phyloP scores from a whole-genome alignment of 2,888 invertebrate species.

The Amorpha juglandis region DNA sequence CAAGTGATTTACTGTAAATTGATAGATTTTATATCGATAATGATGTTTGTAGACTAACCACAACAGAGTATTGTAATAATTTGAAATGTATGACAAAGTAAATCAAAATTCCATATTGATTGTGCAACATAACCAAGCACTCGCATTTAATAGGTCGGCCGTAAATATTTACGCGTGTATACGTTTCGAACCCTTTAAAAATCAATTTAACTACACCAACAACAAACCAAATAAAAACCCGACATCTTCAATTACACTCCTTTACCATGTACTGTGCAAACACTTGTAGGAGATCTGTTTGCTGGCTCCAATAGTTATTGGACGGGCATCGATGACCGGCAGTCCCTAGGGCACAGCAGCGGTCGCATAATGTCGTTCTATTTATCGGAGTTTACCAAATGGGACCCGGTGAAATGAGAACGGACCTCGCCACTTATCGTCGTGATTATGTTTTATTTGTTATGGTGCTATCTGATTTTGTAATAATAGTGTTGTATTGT shows the following conservation, averaged over 20 bases:
- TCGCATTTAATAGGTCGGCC: constrained; percentile 23
- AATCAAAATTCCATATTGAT: constrained; percentile 15
- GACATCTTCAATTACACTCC: constrained; percentile 62
- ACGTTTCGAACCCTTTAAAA: constrained; percentile 55
- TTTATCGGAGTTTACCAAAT: constrained; percentile 47
- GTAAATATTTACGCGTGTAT: constrained; percentile 41
- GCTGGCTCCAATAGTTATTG: constrained; percentile 41
- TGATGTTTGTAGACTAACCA: too few species aligned
- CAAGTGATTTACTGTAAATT: too few species aligned
- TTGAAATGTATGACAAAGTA: too few species aligned
- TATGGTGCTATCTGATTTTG: constrained; percentile 29
- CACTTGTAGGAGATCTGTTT: constrained; percentile 49
- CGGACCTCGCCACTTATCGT: constrained; percentile 19
- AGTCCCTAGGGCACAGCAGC: constrained; percentile 37
- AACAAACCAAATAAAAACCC: constrained; percentile 54
- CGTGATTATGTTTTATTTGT: constrained; percentile 6
- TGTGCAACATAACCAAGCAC: not conserved
- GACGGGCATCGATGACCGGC: constrained; percentile 45
- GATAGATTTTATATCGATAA: too few species aligned
- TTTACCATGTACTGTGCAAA: constrained; percentile 54
- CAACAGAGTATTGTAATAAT: too few species aligned
- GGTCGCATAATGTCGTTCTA: constrained; percentile 56
- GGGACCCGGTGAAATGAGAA: constrained; percentile 32
- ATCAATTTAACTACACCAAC: constrained; percentile 60
- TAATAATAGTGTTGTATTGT: not conserved